phyloP scores from a whole-genome alignment of 2,888 invertebrate species.

The Stenodema calcarata region DNA sequence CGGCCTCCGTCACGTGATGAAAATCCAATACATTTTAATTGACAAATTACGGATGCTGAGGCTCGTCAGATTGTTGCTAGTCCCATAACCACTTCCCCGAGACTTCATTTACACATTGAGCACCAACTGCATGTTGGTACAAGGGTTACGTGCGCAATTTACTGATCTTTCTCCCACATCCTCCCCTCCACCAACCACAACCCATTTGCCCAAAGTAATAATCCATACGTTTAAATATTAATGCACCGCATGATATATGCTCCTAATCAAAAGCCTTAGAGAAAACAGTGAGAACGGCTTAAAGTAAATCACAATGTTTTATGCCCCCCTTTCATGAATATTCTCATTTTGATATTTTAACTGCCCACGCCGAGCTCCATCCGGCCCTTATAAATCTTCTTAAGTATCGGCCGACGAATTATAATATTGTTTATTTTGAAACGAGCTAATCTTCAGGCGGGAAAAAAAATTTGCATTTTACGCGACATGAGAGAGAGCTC shows the following conservation, averaged over 20 bases:
- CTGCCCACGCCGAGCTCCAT: slow-evolving; percentile 33
- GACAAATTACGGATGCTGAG: not conserved
- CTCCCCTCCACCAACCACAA: not conserved
- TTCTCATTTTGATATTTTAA: slow-evolving; percentile 48
- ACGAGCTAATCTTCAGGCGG: not conserved
- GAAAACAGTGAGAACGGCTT: slow-evolving; percentile 17
- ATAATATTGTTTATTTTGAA: slow-evolving; percentile 18
- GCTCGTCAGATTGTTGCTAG: not conserved
- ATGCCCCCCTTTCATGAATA: slow-evolving; percentile 44
- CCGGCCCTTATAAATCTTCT: slow-evolving; percentile 33
- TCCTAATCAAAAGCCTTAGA: slow-evolving; percentile 44
- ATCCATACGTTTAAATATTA: slow-evolving; percentile 38
- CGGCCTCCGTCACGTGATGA: not conserved
- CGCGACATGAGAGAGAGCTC: not conserved
- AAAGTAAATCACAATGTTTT: slow-evolving; percentile 47
- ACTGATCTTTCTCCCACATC: not conserved
- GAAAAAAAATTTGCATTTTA: not conserved
- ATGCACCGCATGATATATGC: slow-evolving; percentile 42
- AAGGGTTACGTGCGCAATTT: not conserved
- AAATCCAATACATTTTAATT: not conserved
- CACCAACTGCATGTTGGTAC: not conserved
- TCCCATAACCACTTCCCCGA: not conserved
- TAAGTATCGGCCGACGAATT: slow-evolving; percentile 21
- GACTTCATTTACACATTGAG: not conserved
- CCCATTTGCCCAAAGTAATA: not conserved